Evolutionary conservation across 2,888 invertebrate species (phyloP), one percentile per base, ranked within the genome.

Genomic region (Fabriciana adippe): DNA sequence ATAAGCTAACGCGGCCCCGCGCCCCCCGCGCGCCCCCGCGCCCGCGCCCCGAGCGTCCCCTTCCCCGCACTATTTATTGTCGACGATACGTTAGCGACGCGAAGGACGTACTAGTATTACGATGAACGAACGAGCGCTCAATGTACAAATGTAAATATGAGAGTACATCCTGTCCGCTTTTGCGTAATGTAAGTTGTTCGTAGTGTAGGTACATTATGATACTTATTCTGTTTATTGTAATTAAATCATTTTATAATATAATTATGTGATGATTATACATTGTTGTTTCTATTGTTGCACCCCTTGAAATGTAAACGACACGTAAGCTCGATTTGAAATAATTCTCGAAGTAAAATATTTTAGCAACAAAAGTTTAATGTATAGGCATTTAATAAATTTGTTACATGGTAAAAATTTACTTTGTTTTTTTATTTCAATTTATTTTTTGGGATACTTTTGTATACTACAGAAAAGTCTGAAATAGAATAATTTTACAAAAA

Each of bases 241-340:
- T 92, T 92, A 93, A 93, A 93, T 93, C 93, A 93, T 93, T 93
- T 93, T 93, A 93, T 93, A 93, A 93, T 93, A 93, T 93, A 93
- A 93, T 92, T 92, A 92, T 91, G 92, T 92, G 91, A 92, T 88
- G 90, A 91, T 91, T 91, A 91, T 91, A 89, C 86, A 86, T 78
- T 72, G 85, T 90, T 85, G 90, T 92, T 91, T 90, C 73, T 81
- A 74, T 89, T 86, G 48, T 61, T 68, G 48, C 16, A 55, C 59
- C 61, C 35, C 35, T 41, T 41, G 35, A 11, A 41, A 41, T 41
- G 35, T 41, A 11, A 41, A 41, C 11, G 35, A 41, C 35, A 41
- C 35, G 3, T 11, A 11, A 41, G 35, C 35, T 41, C 11, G 35
- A 41, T 41, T 41, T 41, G 2, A 8, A 11, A 35, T 35, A 35